Evolutionary conservation across 2,888 invertebrate genomes (phyloP), one percentile per base, ranked within the genome.

Genomic region (Litoditis marina): DNA sequence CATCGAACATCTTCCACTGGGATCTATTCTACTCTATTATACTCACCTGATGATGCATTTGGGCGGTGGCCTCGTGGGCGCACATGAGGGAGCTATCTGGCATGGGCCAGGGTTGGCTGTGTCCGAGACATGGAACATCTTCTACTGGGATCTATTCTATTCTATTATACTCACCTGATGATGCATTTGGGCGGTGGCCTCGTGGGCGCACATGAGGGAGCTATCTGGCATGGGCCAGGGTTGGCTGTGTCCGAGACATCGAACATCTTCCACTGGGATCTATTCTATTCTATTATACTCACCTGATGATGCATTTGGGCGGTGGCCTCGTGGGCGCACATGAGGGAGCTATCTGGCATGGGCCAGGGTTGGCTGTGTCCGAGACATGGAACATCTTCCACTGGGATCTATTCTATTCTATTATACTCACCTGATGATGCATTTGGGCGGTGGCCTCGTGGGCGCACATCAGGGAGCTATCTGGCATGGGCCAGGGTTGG

Each of bases 401-500:
- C n/a, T n/a, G n/a, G n/a, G n/a, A n/a, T n/a, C n/a, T n/a, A n/a
- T n/a, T n/a, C n/a, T n/a, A n/a, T n/a, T n/a, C n/a, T n/a, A n/a
- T n/a, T n/a, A n/a, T n/a, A n/a, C 32, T 2, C 36, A 76, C 79
- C 73, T 62, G 71, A 58, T 81, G 71, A 56, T 65, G 50, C 69
- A 69, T 82, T 6, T 79, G 75, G 6, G 84, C 86, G 36, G 82
- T 79, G 0, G 86, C 87, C 39, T 84, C 79, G 69, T 86, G 87
- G 0, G 86, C 87, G 13, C 86, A 78, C 87, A 87, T 87, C 7
- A 87, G 82, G 2, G 85, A 84, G 30, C 83, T 82, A 51, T 82
- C 80, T 22, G 87, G 87, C 78, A 87, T 85, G 4, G 87, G 86
- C 87, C 87, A 87, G 7, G 87, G 86, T 76, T 87, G 87, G 50